A percentile compares a stretch with the other conserved stretches of the same genome.
Conservation (phyloP, 2,888 invertebrate species). For the Bibio marci region DNA sequence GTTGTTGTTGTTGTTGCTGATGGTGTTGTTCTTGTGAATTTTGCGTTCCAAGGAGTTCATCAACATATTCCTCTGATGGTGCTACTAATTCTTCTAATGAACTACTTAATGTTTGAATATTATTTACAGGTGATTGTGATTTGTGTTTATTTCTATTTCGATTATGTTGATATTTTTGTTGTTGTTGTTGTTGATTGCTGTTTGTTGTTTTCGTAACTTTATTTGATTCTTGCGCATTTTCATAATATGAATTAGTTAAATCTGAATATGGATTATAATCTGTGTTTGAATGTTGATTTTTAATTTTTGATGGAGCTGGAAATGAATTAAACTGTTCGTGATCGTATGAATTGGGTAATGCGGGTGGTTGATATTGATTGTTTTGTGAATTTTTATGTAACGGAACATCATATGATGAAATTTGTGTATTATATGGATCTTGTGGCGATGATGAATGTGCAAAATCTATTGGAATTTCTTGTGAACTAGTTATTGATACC, state of each 20-base stretch:
- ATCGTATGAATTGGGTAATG: constrained; percentile 13
- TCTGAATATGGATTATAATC: background rate
- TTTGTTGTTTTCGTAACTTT: background rate
- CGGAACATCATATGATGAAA: constrained; percentile 5
- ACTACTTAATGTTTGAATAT: constrained; percentile 3
- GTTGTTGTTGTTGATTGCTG: no score
- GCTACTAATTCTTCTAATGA: constrained; percentile 2
- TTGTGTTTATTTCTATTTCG: background rate
- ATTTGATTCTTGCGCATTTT: constrained; percentile 1
- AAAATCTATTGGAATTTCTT: background rate
- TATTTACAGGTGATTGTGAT: background rate
- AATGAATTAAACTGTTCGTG: constrained; percentile 7
- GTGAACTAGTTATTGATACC: no score
- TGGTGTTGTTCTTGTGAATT: constrained; percentile 3
- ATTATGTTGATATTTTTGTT: no score
- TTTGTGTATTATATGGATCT: constrained; percentile 2
- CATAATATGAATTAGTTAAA: background rate
- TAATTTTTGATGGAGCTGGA: background rate
- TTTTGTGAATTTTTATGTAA: background rate
- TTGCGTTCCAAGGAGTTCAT: constrained; percentile 7
- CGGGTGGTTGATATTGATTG: constrained; percentile 20
- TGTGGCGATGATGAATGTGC: background rate
- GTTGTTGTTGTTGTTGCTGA: no score
- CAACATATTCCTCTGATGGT: constrained; percentile 6
- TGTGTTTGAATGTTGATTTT: background rate